A percentile compares a stretch with the other conserved stretches of the same genome.
Conservation (phyloP, 2,797 vertebrate species). For the Enteromius fasciolatus region DNA sequence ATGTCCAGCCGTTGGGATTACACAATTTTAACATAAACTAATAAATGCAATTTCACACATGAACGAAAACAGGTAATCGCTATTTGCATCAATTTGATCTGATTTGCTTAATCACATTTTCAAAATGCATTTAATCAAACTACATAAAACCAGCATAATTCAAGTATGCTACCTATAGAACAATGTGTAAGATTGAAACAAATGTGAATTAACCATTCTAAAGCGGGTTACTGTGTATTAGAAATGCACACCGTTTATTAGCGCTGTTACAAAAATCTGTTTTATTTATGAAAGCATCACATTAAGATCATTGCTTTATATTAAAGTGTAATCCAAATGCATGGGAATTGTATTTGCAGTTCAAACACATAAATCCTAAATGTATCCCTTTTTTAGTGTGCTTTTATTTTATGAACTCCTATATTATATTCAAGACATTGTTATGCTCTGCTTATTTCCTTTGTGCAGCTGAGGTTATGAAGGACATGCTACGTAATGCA, state of each 20-base stretch:
- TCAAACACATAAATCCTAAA: neutral
- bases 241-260: neutral
- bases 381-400: neutral
- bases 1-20: neutral
- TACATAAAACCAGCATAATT: neutral
- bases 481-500: conserved; percentile 2
- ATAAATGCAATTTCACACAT: neutral
- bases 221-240: neutral
- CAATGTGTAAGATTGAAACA: neutral
- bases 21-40: neutral
- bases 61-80: neutral
- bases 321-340: neutral
- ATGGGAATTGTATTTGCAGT: neutral
- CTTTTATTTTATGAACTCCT: conserved; percentile 3
- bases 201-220: neutral
- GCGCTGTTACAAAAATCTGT: neutral
- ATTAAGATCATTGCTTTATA: neutral
- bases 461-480: neutral
- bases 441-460: neutral
- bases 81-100: neutral
- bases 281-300: neutral
- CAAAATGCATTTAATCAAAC: neutral
- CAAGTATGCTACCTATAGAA: neutral
- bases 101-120: neutral
- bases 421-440: neutral